Evolutionary conservation across 2,888 invertebrate genomes (phyloP).

Genomic region (Nineta flava): DNA sequence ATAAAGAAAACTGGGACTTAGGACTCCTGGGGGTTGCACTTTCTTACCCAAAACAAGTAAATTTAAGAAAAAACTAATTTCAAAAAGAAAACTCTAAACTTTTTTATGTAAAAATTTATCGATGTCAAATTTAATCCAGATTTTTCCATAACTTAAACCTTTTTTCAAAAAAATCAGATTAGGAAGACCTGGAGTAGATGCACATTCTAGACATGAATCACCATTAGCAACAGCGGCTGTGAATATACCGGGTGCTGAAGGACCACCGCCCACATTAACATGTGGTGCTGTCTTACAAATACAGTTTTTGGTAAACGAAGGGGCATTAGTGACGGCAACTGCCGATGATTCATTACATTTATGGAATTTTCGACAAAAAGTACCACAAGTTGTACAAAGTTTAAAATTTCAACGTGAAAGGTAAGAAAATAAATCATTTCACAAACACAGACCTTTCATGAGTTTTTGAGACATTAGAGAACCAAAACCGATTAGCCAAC

Average conservation of each 20-base stretch:
- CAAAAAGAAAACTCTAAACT: no score
- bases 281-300: constrained; percentile 65
- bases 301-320: constrained; percentile 94
- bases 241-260: constrained; percentile 16
- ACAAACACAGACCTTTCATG: not conserved
- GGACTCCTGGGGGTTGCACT: no score
- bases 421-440: constrained; percentile 34
- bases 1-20: no score
- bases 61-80: no score
- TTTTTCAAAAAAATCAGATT: constrained; percentile 40
- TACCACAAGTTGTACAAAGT: constrained; percentile 87
- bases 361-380: constrained; percentile 94
- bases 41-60: no score
- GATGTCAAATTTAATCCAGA: no score
- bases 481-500: not conserved
- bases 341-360: constrained; percentile 92
- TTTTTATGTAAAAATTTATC: no score
- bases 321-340: constrained; percentile 86
- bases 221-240: constrained; percentile 15
- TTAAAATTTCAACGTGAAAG: constrained; percentile 95
- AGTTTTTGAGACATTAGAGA: not conserved
- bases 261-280: constrained; percentile 17
- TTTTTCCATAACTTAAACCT: not conserved
- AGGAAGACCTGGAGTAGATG: constrained; percentile 94
- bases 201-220: constrained; percentile 74